Percentiles rank a stretch among this genome's conserved stretches.
These are phyloP conservation scores for Strigamia transsilvanica DNA, from an alignment of 2,888 invertebrate species.

Conservation along the genomic window DNA sequence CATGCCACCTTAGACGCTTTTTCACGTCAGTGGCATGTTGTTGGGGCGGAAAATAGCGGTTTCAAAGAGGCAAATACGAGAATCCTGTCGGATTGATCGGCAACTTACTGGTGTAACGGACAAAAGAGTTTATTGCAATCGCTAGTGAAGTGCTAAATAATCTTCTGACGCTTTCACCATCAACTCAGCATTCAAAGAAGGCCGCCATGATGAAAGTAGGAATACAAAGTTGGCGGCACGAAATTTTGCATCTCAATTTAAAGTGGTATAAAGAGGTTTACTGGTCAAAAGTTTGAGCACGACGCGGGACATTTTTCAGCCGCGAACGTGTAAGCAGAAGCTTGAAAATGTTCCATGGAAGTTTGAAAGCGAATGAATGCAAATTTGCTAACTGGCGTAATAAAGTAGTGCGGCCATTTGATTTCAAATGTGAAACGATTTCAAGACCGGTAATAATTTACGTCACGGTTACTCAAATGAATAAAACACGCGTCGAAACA, in stretches of 20 bases:
- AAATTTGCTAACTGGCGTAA: constrained; percentile 26
- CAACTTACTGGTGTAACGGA: not conserved
- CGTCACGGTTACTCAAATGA: not conserved
- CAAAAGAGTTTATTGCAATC: not conserved
- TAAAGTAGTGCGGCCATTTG: constrained; percentile 26
- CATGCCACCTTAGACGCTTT: not conserved
- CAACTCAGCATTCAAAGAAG: constrained; percentile 21
- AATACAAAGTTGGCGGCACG: constrained; percentile 11
- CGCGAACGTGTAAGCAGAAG: not conserved
- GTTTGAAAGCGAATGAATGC: constrained; percentile 20
- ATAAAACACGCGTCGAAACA: not conserved
- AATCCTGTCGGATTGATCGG: not conserved
- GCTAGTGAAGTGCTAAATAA: not conserved
- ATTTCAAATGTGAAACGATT: constrained; percentile 30
- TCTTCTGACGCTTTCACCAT: not conserved
- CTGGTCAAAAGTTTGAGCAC: not conserved
- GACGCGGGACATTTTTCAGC: constrained; percentile 4
- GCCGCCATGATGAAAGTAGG: constrained; percentile 30
- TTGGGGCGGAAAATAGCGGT: not conserved
- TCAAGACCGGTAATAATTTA: not conserved
- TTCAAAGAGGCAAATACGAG: not conserved
- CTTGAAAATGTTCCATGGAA: not conserved
- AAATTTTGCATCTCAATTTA: constrained; percentile 16
- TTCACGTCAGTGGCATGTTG: not conserved
- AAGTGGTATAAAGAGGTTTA: constrained; percentile 14